phyloP scores from a whole-genome alignment of 2,888 invertebrate species.

The Chrysodeixis includens region DNA sequence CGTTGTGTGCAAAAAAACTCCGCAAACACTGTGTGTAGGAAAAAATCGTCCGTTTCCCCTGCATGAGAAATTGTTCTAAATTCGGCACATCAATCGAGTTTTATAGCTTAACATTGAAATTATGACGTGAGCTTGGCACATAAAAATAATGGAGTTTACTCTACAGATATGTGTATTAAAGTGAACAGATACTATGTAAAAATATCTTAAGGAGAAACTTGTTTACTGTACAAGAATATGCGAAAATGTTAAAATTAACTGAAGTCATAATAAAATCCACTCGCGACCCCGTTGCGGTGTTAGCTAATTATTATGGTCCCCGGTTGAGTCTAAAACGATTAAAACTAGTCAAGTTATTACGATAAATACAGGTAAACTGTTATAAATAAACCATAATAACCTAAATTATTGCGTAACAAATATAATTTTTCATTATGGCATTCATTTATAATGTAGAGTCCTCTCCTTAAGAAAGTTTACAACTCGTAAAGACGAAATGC shows the following conservation, averaged over 20 bases:
- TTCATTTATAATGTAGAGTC: background rate
- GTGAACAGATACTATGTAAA: constrained; percentile 54
- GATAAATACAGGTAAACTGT: too few relatives aligned
- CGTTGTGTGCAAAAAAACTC: constrained; percentile 35
- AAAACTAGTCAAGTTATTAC: too few relatives aligned
- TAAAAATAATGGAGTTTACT: constrained; percentile 63
- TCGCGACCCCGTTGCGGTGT: too few relatives aligned
- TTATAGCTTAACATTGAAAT: constrained; percentile 69
- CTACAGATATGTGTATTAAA: constrained; percentile 37
- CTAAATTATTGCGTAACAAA: too few relatives aligned
- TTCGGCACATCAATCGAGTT: constrained; percentile 64
- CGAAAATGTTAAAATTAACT: too few relatives aligned
- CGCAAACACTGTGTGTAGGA: constrained; percentile 32
- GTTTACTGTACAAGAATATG: background rate
- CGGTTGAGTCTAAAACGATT: too few relatives aligned
- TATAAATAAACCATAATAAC: too few relatives aligned
- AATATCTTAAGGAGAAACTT: constrained; percentile 24
- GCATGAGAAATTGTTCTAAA: constrained; percentile 58
- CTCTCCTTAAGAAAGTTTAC: background rate
- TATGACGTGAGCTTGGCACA: constrained; percentile 60
- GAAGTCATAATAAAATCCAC: too few relatives aligned
- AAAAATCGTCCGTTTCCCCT: constrained; percentile 33
- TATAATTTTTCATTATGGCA: too few relatives aligned
- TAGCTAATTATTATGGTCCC: too few relatives aligned
- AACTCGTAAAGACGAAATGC: background rate